Evolutionary conservation across 2,113 vertebrate species (phyloP).

Genomic region (Brevimyrus niger): DNA sequence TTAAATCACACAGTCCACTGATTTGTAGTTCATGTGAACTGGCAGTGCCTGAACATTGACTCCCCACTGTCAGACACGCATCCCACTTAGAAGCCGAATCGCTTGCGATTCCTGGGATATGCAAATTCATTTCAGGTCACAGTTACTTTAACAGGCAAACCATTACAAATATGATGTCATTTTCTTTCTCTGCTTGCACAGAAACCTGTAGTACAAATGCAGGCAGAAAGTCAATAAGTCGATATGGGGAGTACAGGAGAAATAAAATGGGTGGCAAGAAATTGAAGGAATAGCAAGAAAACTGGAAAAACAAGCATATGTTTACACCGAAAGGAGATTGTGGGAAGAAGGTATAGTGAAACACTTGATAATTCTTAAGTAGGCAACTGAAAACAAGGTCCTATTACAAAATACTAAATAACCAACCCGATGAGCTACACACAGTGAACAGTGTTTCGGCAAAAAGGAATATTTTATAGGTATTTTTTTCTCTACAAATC

Average conservation of each 20-base stretch:
- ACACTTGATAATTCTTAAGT: neutral
- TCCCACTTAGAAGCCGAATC: neutral
- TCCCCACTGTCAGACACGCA: neutral
- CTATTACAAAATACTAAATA: neutral
- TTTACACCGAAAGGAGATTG: neutral
- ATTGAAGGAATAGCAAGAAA: neutral
- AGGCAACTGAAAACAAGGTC: neutral
- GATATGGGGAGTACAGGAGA: neutral
- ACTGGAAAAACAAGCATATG: too few species aligned
- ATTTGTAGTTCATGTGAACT: neutral
- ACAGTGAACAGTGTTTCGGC: neutral
- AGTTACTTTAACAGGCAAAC: neutral
- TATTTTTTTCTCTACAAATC: neutral
- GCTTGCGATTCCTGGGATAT: neutral
- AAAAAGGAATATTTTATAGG: neutral
- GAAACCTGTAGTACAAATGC: neutral
- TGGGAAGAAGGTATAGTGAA: neutral
- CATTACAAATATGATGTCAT: neutral
- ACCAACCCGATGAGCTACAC: neutral
- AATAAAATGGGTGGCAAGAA: neutral
- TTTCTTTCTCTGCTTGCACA: neutral
- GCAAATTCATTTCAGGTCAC: neutral
- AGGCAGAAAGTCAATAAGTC: neutral
- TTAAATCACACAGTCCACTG: neutral
- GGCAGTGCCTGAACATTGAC: neutral